phyloP scores from a whole-genome alignment of 2,888 invertebrate species.

The Drosophila koepferae region DNA sequence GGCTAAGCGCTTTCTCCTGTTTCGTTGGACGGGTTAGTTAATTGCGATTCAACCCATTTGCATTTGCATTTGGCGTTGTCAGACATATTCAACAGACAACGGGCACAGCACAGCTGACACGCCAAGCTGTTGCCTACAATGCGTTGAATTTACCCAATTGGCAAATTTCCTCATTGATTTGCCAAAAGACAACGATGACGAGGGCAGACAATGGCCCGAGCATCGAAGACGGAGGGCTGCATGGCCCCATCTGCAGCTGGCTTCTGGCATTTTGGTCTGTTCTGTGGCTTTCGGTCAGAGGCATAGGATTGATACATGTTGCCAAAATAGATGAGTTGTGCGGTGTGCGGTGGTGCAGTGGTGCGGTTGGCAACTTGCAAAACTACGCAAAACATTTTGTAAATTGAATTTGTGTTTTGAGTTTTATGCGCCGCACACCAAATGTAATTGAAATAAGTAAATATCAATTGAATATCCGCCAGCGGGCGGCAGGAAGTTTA shows the following conservation, averaged over 20 bases:
- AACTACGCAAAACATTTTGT: slow-evolving; percentile 79
- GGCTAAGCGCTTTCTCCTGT: slow-evolving; percentile 8
- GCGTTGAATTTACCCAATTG: slow-evolving; percentile 69
- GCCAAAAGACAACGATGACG: slow-evolving; percentile 60
- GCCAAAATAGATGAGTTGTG: not conserved
- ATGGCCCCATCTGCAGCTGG: slow-evolving; percentile 30
- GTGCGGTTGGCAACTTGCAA: slow-evolving; percentile 31
- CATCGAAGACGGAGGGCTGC: slow-evolving; percentile 19
- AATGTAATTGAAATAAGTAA: slow-evolving; percentile 78
- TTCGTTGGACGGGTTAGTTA: slow-evolving; percentile 43
- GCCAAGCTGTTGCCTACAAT: slow-evolving; percentile 49
- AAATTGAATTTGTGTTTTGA: slow-evolving; percentile 72
- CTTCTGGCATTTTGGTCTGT: slow-evolving; percentile 20
- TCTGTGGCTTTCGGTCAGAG: slow-evolving; percentile 11
- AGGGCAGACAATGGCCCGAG: slow-evolving; percentile 2
- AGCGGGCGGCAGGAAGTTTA: slow-evolving; percentile 64
- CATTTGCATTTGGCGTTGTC: slow-evolving; percentile 56
- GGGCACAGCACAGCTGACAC: slow-evolving; percentile 29
- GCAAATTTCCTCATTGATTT: slow-evolving; percentile 76
- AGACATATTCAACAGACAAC: slow-evolving; percentile 32
- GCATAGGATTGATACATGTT: slow-evolving; percentile 41
- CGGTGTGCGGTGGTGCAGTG: not conserved
- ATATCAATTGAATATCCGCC: slow-evolving; percentile 79
- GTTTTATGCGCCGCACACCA: slow-evolving; percentile 43
- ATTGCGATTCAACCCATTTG: slow-evolving; percentile 58